A percentile compares a stretch with the other conserved stretches of the same genome.
phyloP scores from a whole-genome alignment of 1,140 invertebrate genomes.

The Drosophila tani region DNA sequence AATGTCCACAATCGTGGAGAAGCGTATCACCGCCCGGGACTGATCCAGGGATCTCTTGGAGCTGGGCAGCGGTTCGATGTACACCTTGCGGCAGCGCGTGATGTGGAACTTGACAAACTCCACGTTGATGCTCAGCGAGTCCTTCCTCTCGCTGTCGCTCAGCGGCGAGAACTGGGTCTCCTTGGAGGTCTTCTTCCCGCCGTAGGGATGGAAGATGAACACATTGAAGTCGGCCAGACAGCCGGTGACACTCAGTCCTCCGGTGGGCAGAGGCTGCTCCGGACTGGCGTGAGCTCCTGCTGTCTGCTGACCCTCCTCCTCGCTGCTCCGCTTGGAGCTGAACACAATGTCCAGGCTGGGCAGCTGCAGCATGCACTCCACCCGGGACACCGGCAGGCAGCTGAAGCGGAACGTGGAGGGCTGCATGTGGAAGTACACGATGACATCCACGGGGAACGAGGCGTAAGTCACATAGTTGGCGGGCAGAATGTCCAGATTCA shows the following conservation, averaged over 20 bases:
- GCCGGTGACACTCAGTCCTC: constrained; percentile 92
- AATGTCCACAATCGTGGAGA: constrained; percentile 97
- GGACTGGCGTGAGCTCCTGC: constrained; percentile 42
- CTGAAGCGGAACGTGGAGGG: constrained; percentile 98
- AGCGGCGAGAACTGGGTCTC: constrained; percentile 94
- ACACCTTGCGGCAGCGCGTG: constrained; percentile 93
- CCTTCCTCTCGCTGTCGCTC: constrained; percentile 95
- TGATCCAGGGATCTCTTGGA: constrained; percentile 85
- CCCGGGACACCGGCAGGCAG: constrained; percentile 96
- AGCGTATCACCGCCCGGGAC: constrained; percentile 93
- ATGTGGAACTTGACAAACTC: constrained; percentile 99
- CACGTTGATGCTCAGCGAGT: constrained; percentile 97
- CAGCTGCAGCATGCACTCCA: constrained; percentile 98
- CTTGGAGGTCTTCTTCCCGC: constrained; percentile 94
- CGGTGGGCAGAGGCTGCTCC: constrained; percentile 74
- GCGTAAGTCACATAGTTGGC: constrained; percentile 93
- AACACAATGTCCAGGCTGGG: constrained; percentile 97
- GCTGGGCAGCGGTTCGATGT: constrained; percentile 88
- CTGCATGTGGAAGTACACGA: constrained; percentile 99
- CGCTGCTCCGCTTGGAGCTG: constrained; percentile 94
- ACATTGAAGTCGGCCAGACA: constrained; percentile 98
- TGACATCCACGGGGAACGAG: constrained; percentile 99
- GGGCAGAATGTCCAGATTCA: constrained; percentile 86
- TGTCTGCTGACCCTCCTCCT: constrained; percentile 77
- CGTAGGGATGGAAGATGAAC: constrained; percentile 99